Evolutionary conservation across 1,140 invertebrate genomes (phyloP).

Genomic region (Drosophila kikkawai): DNA sequence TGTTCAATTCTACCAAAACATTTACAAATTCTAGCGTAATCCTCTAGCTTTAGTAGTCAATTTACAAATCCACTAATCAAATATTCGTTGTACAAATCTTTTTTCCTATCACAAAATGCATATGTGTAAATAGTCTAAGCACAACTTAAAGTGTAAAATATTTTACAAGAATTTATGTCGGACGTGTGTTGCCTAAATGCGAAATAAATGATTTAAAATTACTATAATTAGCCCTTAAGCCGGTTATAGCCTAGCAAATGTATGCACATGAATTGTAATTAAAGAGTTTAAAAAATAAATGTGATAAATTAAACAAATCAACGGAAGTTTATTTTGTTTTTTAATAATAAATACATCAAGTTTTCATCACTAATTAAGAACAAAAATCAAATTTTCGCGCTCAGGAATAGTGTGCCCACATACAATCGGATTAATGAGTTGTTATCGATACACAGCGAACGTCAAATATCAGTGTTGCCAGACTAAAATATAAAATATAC

Average conservation of each 20-base stretch:
- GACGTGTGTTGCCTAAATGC: constrained; percentile 43
- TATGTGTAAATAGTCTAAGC: constrained; percentile 51
- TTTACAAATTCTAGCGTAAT: constrained; percentile 38
- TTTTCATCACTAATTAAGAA: neutral
- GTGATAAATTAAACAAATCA: constrained; percentile 64
- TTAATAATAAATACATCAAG: neutral
- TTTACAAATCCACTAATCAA: constrained; percentile 38
- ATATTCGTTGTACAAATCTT: constrained; percentile 62
- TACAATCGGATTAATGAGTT: neutral
- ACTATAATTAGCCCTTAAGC: constrained; percentile 15
- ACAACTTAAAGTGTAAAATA: constrained; percentile 39
- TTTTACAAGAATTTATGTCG: constrained; percentile 48
- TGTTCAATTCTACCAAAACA: constrained; percentile 36
- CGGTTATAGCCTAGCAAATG: constrained; percentile 37
- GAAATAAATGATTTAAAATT: constrained; percentile 39
- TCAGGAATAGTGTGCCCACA: neutral
- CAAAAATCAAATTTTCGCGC: neutral
- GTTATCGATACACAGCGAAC: neutral
- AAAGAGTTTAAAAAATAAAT: constrained; percentile 69
- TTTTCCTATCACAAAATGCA: constrained; percentile 36
- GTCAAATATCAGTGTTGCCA: neutral
- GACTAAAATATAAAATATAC: too few relatives aligned
- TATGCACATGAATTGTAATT: constrained; percentile 64
- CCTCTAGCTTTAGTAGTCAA: constrained; percentile 41
- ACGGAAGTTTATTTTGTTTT: neutral